Evolutionary conservation across 2,888 invertebrate genomes (phyloP), one percentile per base, ranked within the genome.

Genomic region (Tubiluchus corallicola): DNA sequence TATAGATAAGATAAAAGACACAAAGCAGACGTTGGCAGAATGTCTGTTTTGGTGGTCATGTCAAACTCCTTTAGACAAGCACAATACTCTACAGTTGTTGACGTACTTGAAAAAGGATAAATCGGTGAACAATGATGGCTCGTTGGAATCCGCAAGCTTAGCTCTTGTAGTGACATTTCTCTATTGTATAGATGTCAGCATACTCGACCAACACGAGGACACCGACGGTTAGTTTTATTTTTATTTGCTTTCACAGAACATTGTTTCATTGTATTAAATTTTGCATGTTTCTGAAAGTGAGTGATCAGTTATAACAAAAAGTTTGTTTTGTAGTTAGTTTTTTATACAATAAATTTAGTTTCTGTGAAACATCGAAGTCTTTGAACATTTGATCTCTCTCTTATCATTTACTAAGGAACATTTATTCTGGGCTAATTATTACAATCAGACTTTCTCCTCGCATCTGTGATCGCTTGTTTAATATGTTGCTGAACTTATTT

Each of bases 111-210:
- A 59, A 29, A 55, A 54, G 19, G 53, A 54, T 17, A 58, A 57
- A 47, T 55, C 59, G 3, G 52, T 60, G 44, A 51, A 52, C n/a
- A 66, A 74, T 1, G 69, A 76, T 2, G 82, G 82, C 2, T 75
- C 75, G 9, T 68, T 87, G 17, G 82, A 83, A 59, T 76, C 79
- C 55, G 77, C 83, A 1, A 79, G 79, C 0, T 63, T 85, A 2
- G 77, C 79, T 1, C 64, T 90, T 20, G 71, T 82, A 49, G 80
- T 88, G 78, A 77, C 87, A 0, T 63, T 88, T 38, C 62, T 90
- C 2, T 83, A 83, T 60, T 76, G 81, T 0, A 67, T 87, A 45
- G 87, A 92, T 63, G 69, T 85, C 5, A 82, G 82, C 51, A 72
- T 81, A 17, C 64, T 88, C 17, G 53, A 55, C 17, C 61, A 60